phyloP scores from a whole-genome alignment of 2,888 invertebrate genomes.

The Entomobrya multifasciata region DNA sequence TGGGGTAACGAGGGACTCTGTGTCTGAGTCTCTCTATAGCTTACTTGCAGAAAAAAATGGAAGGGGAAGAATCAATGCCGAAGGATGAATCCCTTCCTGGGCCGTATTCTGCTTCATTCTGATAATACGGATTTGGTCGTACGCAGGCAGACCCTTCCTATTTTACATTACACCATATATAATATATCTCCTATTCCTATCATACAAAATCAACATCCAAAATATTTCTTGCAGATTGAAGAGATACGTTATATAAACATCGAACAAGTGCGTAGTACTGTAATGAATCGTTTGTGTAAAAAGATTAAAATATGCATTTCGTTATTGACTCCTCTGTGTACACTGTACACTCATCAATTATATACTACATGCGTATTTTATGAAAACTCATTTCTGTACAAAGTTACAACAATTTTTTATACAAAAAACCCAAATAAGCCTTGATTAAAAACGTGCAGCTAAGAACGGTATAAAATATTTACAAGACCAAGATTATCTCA shows the following conservation, averaged over 20 bases:
- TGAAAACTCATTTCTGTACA: conserved; percentile 22
- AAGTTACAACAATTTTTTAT: too few relatives aligned
- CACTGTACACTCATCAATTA: conserved; percentile 8
- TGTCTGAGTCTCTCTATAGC: too few relatives aligned
- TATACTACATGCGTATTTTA: too few relatives aligned
- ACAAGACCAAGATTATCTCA: too few relatives aligned
- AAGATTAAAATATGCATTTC: not conserved
- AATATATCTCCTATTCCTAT: too few relatives aligned
- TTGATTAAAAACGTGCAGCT: conserved; percentile 39
- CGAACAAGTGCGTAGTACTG: conserved; percentile 14
- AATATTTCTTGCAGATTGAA: not conserved
- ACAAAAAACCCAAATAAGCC: conserved; percentile 17
- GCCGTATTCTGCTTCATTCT: not conserved
- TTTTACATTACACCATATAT: not conserved
- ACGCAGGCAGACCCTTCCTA: conserved; percentile 27
- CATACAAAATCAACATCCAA: not conserved
- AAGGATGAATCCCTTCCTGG: not conserved
- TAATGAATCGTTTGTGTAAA: not conserved
- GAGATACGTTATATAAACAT: conserved; percentile 2
- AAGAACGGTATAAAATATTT: not conserved
- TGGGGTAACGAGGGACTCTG: conserved; percentile 27
- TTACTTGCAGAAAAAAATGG: not conserved
- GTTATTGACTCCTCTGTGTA: conserved; percentile 18
- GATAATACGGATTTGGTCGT: not conserved
- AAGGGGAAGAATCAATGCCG: not conserved